Base-by-base conservation (phyloP, 1,140 invertebrate genomes). In the Conopomorpha cramerella region DNA sequence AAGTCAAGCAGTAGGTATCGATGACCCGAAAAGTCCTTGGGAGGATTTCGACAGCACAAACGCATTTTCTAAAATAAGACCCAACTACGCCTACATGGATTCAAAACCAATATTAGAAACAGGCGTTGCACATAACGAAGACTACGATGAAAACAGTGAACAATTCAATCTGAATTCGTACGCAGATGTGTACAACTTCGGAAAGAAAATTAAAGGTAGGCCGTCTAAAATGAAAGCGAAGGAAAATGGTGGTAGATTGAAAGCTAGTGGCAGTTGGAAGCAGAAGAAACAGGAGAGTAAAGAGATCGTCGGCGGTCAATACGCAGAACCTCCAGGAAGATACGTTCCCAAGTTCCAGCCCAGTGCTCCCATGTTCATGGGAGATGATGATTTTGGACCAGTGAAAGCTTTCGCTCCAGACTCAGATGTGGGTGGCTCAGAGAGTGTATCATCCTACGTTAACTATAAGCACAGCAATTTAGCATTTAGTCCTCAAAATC, bases 401-500 rank as follows among this genome's bases (percentile, higher is more conserved):
- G 37, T 31, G 25, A 46, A 39, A 6, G 55, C 49, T 16, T n/a
- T n/a, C n/a, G n/a, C n/a, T n/a, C 30, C 45, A 10, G 58, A 66
- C 12, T 36, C 46, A 2, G 55, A 59, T 18, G 35, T 52, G 3
- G 45, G 49, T n/a, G 36, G 49, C 13, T 60, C 71, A 29, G 53
- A 63, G 0, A 63, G 62, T 4, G 59, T 51, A 7, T 71, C 64
- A 0, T 60, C 65, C 6, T 79, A 79, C 33, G 53, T 65, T 16
- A 79, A 79, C 43, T 78, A 79, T 42, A 78, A 73, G 39, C 56
- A 76, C 35, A 68, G 72, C 33, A 79, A 79, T 42, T 51, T 78
- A 55, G 77, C 77, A 13, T 79, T 79, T 34, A 79, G 65, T 49
- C 77, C 77, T 16, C 77, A 79, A 49, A 79, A 79, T 43, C 39